Evolutionary conservation across 1,140 invertebrate genomes (phyloP).

Genomic region (Heliothis virescens): DNA sequence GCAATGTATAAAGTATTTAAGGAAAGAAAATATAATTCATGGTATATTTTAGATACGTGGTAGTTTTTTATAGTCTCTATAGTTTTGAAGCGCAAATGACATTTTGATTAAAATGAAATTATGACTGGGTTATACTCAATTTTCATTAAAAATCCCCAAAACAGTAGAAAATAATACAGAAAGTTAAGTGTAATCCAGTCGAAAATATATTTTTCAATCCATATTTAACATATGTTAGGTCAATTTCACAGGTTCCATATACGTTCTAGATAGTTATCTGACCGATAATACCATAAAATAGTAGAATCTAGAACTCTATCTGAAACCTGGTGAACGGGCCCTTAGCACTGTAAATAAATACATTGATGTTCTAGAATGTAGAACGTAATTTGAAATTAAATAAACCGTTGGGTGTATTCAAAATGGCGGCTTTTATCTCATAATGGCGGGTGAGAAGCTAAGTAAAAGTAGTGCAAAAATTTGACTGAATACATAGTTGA

Average conservation of each 20-base stretch:
- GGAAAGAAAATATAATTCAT: conserved; percentile 38
- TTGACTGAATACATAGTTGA: conserved; percentile 47
- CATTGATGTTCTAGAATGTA: neutral
- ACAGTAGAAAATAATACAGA: neutral
- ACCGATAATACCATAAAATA: no score
- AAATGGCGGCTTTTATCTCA: neutral
- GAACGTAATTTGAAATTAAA: neutral
- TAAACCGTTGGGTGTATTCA: neutral
- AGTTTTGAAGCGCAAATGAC: conserved; percentile 61
- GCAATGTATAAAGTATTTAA: conserved; percentile 27
- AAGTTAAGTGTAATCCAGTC: neutral
- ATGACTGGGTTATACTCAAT: conserved; percentile 4
- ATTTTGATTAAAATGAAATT: conserved; percentile 43
- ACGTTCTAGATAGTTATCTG: no score
- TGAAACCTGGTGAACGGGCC: no score
- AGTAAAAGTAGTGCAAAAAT: conserved; percentile 7
- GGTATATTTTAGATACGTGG: conserved; percentile 66
- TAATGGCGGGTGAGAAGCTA: conserved; percentile 28
- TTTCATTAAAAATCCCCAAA: neutral
- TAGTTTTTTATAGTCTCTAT: conserved; percentile 50
- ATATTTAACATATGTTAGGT: neutral
- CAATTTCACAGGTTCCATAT: no score
- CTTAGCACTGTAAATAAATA: conserved; percentile 7
- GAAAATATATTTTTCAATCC: conserved; percentile 24
- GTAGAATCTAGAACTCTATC: no score